These are phyloP conservation scores for Hypsopygia costalis DNA, from an alignment of 2,888 invertebrate species.

Conservation along the genomic window DNA sequence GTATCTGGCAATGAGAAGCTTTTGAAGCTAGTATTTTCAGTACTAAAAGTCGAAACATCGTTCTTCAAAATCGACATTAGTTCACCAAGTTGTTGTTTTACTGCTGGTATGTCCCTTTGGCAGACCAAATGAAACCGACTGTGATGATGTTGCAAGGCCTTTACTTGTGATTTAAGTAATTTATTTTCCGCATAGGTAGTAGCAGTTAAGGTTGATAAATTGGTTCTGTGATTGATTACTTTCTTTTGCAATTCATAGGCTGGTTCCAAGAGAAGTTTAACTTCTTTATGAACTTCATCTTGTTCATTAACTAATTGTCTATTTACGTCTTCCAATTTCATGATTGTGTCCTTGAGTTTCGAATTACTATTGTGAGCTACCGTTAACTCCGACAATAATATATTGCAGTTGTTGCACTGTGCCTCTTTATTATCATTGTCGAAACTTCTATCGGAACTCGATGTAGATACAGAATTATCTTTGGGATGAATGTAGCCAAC, in stretches of 20 bases:
- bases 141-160: slow-evolving; percentile 61
- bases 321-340: slow-evolving; percentile 39
- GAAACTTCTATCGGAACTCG: slow-evolving; percentile 24
- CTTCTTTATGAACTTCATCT: slow-evolving; percentile 46
- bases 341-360: slow-evolving; percentile 29
- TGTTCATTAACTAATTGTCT: slow-evolving; percentile 44
- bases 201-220: slow-evolving; percentile 63
- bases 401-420: slow-evolving; percentile 24
- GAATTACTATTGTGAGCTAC: slow-evolving; percentile 36
- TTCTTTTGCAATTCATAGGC: slow-evolving; percentile 59
- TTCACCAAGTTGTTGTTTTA: slow-evolving; percentile 54
- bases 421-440: slow-evolving; percentile 16
- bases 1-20: slow-evolving; percentile 57
- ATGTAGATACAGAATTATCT: slow-evolving; percentile 27
- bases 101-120: slow-evolving; percentile 61
- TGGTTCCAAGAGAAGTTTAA: slow-evolving; percentile 47
- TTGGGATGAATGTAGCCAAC: slow-evolving; percentile 39
- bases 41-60: slow-evolving; percentile 27
- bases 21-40: slow-evolving; percentile 43
- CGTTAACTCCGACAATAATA: slow-evolving; percentile 27
- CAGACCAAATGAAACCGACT: slow-evolving; percentile 59
- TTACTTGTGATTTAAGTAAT: slow-evolving; percentile 58
- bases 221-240: slow-evolving; percentile 59
- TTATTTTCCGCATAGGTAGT: slow-evolving; percentile 69
- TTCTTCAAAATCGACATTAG: slow-evolving; percentile 50